Base-by-base conservation (phyloP, 1,140 invertebrate species). In the Polypedilum vanderplanki region DNA sequence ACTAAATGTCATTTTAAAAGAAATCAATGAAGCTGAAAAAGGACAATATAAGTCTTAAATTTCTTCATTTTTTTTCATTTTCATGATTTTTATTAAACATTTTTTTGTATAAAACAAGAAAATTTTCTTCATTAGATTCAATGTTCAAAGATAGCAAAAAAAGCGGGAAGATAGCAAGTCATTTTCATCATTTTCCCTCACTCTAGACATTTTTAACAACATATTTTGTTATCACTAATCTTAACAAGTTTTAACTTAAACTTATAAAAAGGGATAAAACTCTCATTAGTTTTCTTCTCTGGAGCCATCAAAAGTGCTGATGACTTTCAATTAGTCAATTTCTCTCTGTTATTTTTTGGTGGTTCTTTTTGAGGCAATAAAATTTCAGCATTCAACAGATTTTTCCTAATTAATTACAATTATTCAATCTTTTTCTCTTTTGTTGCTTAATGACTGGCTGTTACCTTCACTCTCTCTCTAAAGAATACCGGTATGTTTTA, bases 241-340 rank as follows among this genome's bases (percentile, higher is more conserved):
- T 57, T 57, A 57, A 12, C n/a, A 57, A 57, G n/a, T 57, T 57
- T 57, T 57, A 33, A 57, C 46, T 33, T 33, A 57, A 9, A 57
- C 46, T 57, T n/a, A 57, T 4, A 46, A 46, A 57, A 15, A 15
- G 46, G 12, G 46, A 4, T 57, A n/a, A 57, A 57, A 57, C 12
- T 57, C 46, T 57, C 46, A 57, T 57, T 57, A 46, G 15, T 15
- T 12, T 12, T 33, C 24, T 33, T 33, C 24, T 46, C 15, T 46
- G n/a, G 15, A 57, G 46, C n/a, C 15, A 57, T 57, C 46, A 57
- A 57, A 57, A 57, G 46, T 57, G 46, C 12, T 57, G 46, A 57
- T 57, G 46, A 57, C 46, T 57, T 57, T 57, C 46, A 57, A 57
- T 57, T 57, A 57, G 46, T 57, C 46, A 57, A 57, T 57, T n/a